Evolutionary conservation across 2,888 invertebrate species (phyloP), one percentile per base, ranked within the genome.

Genomic region (Lomographa bimaculata): DNA sequence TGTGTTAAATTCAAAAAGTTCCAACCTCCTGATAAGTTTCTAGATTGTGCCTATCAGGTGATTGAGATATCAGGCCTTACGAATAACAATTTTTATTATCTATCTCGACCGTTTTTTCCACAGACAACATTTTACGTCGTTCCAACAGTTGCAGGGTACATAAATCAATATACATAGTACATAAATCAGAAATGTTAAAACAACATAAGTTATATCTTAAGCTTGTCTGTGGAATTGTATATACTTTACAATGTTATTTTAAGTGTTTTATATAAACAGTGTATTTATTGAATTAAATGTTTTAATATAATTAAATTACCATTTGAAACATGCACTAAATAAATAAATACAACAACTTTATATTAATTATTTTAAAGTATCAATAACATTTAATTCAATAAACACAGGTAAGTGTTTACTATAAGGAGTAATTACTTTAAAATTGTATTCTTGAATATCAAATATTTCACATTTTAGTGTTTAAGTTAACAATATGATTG

Each of bases 141-240:
- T 65, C 60, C 62, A 71, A 64, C 57, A 23, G 51, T 65, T 68
- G 68, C 78, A 77, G 75, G 74, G 78, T 76, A 71, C 63, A 42
- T 54, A 50, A 62, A 65, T 66, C 62, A 60, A 65, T 64, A 68
- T n/a, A n/a, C n/a, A n/a, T 63, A 71, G 66, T 74, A 74, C 63
- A 74, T 64, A 40, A 54, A 60, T 64, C 57, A 60, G 54, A 58
- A 62, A 61, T 60, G n/a, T n/a, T n/a, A n/a, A n/a, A 57, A 64
- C 56, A 58, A 62, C 34, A 36, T 61, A 59, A 58, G 50, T 48
- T 51, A 8, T 36, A 45, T 45, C 21, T 29, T 52, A 43, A 50
- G 42, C 17, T 66, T 60, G 65, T 73, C 76, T 74, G 74, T 76
- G 76, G 76, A 60, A 66, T 45, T 29, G 10, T 38, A 33, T 30